A percentile compares a stretch with the other conserved stretches of the same genome.
Conservation (phyloP, 2,113 vertebrate species). For the Anarhynchus alexandrinus region DNA sequence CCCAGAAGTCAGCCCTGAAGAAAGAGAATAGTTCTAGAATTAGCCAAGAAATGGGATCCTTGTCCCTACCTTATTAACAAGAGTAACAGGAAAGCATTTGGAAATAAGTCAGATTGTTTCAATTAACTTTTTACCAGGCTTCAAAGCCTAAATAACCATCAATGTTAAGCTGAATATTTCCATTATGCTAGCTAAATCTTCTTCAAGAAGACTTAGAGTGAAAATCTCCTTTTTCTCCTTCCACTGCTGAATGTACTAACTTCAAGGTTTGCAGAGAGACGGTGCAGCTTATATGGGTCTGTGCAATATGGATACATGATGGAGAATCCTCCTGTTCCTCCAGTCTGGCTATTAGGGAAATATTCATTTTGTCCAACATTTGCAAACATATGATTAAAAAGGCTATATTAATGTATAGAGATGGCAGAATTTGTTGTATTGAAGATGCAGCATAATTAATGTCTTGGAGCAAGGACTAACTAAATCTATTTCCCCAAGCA, state of each 20-base stretch:
- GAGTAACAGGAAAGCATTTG: neutral
- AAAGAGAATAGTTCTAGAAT: neutral
- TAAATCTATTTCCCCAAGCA: neutral
- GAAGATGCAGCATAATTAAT: neutral
- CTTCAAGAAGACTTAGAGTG: neutral
- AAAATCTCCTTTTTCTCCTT: neutral
- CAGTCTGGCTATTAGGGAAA: neutral
- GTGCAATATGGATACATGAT: neutral
- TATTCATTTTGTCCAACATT: neutral
- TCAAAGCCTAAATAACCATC: neutral
- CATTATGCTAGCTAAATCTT: neutral
- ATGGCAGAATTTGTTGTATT: neutral
- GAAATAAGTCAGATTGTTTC: neutral
- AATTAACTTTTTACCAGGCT: neutral
- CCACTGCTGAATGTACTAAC: neutral
- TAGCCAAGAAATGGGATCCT: neutral
- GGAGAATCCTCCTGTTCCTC: neutral
- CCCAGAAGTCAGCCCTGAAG: neutral
- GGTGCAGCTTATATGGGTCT: neutral
- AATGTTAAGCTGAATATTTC: neutral
- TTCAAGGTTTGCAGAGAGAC: neutral
- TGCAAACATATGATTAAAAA: neutral
- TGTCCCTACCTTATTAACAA: neutral
- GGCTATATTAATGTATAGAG: neutral
- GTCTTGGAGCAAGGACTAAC: neutral